Conservation (phyloP, 2,113 vertebrate genomes). For the Callopanchax toddi region DNA sequence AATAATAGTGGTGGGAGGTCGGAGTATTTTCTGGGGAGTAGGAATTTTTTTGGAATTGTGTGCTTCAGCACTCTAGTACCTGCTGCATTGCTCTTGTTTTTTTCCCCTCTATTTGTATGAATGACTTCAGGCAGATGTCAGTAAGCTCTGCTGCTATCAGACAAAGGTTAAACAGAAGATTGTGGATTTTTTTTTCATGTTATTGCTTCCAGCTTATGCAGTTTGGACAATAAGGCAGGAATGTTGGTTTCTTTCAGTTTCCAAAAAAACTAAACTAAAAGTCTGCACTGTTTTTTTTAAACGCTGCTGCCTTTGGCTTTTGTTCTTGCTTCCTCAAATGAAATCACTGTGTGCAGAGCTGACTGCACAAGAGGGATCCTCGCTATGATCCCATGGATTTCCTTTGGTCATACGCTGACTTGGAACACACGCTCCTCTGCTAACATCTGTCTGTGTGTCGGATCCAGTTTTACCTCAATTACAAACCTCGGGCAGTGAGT, state of each 20-base stretch:
- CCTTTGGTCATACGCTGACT: slow-evolving; percentile 38
- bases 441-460: slow-evolving; percentile 21
- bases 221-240: not conserved
- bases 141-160: not conserved
- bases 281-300: too few relatives aligned
- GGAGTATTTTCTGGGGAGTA: slow-evolving; percentile 34
- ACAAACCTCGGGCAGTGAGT: slow-evolving; percentile 39
- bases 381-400: slow-evolving; percentile 41
- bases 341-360: too few relatives aligned
- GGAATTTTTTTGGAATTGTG: slow-evolving; percentile 28
- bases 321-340: too few relatives aligned
- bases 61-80: slow-evolving; percentile 2
- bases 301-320: too few relatives aligned
- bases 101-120: slow-evolving; percentile 2
- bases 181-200: not conserved
- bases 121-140: not conserved
- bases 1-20: slow-evolving; percentile 43
- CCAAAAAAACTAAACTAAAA: too few relatives aligned
- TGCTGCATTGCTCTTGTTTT: not conserved
- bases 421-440: slow-evolving; percentile 33
- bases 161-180: not conserved
- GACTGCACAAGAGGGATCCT: slow-evolving; percentile 11
- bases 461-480: slow-evolving; percentile 50
- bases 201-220: not conserved
- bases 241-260: not conserved